Evolutionary conservation across 1,140 invertebrate species (phyloP), one percentile per base, ranked within the genome.

Genomic region (Nixonia krombeini): DNA sequence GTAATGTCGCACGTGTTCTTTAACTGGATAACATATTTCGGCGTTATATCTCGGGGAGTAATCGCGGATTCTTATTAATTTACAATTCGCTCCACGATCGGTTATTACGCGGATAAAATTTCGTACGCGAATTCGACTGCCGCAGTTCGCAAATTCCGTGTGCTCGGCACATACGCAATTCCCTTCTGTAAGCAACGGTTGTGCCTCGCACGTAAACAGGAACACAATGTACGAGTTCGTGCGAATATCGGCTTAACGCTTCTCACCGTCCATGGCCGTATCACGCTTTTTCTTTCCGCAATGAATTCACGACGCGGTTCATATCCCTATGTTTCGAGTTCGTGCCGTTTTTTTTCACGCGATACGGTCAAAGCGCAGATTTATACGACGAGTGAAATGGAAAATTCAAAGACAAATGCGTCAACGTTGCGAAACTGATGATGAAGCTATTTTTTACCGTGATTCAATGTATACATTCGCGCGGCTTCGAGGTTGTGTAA

Each of bases 401-500:
- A n/a, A n/a, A n/a, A n/a, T n/a, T n/a, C n/a, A n/a, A n/a, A n/a
- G n/a, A n/a, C n/a, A n/a, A n/a, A n/a, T n/a, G n/a, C n/a, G n/a
- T n/a, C n/a, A n/a, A n/a, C n/a, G n/a, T n/a, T n/a, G n/a, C n/a
- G n/a, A n/a, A n/a, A n/a, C n/a, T n/a, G n/a, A n/a, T n/a, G n/a
- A n/a, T n/a, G n/a, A n/a, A n/a, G n/a, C n/a, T n/a, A n/a, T n/a
- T n/a, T n/a, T n/a, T n/a, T n/a, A n/a, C n/a, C n/a, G n/a, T n/a
- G n/a, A n/a, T n/a, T n/a, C n/a, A n/a, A n/a, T n/a, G n/a, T n/a
- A n/a, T n/a, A n/a, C n/a, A n/a, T n/a, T n/a, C n/a, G n/a, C n/a
- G n/a, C n/a, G n/a, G n/a, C n/a, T n/a, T n/a, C n/a, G n/a, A 29
- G 46, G 59, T 61, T 61, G 47, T 50, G 52, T 68, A 68, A 68